Conservation (phyloP, 2,113 vertebrate genomes). For the Platichthys flesus region DNA sequence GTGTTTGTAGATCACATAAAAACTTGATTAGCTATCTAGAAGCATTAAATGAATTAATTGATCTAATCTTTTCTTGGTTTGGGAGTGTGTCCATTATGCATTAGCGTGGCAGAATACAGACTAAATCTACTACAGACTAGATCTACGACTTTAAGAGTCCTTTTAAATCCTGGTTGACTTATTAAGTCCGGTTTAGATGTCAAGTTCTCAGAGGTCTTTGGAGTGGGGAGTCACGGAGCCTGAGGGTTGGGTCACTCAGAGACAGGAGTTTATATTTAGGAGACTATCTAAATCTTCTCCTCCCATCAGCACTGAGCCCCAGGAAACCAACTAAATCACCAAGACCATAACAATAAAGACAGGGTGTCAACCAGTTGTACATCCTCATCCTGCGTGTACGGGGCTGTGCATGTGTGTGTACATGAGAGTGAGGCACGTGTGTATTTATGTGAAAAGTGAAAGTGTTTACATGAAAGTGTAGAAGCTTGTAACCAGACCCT, state of each 20-base stretch:
- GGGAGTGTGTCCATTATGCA: too few relatives aligned
- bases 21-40: neutral
- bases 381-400: conserved; percentile 23
- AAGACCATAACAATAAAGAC: conserved; percentile 29
- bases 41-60: neutral
- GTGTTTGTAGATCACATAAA: neutral
- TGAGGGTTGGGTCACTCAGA: conserved; percentile 20
- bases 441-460: neutral
- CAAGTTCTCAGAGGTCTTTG: conserved; percentile 14
- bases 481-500: neutral
- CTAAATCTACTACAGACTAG: too few relatives aligned
- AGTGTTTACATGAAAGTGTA: neutral
- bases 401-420: neutral
- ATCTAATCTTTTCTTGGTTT: neutral
- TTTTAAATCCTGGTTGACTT: conserved; percentile 10
- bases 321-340: conserved; percentile 52
- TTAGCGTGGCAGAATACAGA: neutral
- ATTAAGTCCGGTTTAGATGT: conserved; percentile 23
- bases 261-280: conserved; percentile 17
- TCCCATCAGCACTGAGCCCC: conserved; percentile 16
- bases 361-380: conserved; percentile 30
- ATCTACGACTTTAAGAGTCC: conserved; percentile 21
- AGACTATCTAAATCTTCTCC: conserved; percentile 23
- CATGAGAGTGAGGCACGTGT: neutral
- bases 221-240: conserved; percentile 4